Percentiles rank a stretch among this genome's conserved stretches.
phyloP scores from a whole-genome alignment of 2,888 invertebrate species.

The Frankliniella intonsa region DNA sequence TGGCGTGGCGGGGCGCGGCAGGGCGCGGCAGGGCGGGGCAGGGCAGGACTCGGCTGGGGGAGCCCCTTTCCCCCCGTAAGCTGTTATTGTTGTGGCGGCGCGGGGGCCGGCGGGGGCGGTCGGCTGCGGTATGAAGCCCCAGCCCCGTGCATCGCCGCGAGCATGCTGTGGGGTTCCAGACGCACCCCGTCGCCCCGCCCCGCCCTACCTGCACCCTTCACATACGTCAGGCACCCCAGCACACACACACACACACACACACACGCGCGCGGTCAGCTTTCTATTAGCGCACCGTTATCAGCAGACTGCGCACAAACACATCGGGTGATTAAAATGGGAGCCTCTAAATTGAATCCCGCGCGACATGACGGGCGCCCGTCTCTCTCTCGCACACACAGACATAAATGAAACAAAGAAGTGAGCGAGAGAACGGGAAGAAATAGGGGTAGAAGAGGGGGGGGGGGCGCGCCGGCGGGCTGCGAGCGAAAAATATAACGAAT shows the following conservation, averaged over 20 bases:
- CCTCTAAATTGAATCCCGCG: too few relatives aligned
- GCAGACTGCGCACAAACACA: too few relatives aligned
- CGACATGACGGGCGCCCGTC: too few relatives aligned
- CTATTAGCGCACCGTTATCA: neutral
- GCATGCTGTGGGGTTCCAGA: too few relatives aligned
- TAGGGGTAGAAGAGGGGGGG: too few relatives aligned
- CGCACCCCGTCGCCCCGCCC: too few relatives aligned
- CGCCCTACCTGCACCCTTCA: too few relatives aligned
- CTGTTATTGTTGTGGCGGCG: constrained; percentile 7
- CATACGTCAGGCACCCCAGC: too few relatives aligned
- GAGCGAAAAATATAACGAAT: neutral
- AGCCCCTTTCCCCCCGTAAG: neutral
- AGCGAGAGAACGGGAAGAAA: too few relatives aligned
- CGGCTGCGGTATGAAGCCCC: neutral
- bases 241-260: neutral
- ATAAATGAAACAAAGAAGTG: neutral
- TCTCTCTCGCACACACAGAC: neutral
- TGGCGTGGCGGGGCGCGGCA: neutral
- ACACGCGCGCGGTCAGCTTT: neutral
- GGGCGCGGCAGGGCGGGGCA: neutral
- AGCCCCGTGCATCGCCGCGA: neutral
- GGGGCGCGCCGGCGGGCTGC: too few relatives aligned
- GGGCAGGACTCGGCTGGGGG: neutral
- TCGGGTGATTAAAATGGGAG: too few relatives aligned
- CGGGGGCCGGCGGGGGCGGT: neutral